Base-by-base conservation (phyloP, 2,888 invertebrate genomes). In the Phyto melanocephala region DNA sequence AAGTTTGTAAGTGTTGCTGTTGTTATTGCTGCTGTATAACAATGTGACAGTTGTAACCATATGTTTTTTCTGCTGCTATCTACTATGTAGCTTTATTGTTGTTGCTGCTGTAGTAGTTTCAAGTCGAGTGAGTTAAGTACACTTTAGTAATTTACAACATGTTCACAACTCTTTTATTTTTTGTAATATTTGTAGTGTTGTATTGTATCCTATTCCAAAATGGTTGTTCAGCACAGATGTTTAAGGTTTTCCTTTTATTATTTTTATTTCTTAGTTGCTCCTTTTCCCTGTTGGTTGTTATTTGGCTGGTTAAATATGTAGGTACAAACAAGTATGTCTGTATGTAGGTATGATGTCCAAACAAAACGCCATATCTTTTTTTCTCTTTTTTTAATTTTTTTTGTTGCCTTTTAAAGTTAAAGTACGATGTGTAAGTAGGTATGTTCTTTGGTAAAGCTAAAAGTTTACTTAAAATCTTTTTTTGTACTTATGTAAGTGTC, bases 131-230 rank as follows among this genome's bases (percentile, higher is more conserved):
- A 82, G 79, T 82, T 79, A 82, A 79, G 82, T 82, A 76, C 75
- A 82, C 82, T 79, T 82, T 82, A 82, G 82, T 82, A 82, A 82
- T 82, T 82, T 82, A 82, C 82, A 82, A 82, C 78, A 82, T 79
- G 79, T 82, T 82, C 82, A 82, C 79, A 82, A 79, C 82, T 79
- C 47, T 54, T 77, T 77, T 68, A 54, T 47, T 45, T 45, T 24
- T 17, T 68, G 24, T 33, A n/a, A n/a, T 54, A 35, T 54, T 72
- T 5, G 22, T 45, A 15, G 15, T 35, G 17, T 37, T 76, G 15
- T 24, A 10, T 45, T 82, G 65, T 84, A 62, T 87, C 86, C 87
- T 87, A 87, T 87, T 88, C 86, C 89, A 89, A 89, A 89, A 89
- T 89, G 89, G 89, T 88, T 88, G 76, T 42, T 47, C 60, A 76